Percentiles rank a stretch among this genome's conserved stretches.
phyloP scores from a whole-genome alignment of 2,797 vertebrate species.

The Melanitta fusca region DNA sequence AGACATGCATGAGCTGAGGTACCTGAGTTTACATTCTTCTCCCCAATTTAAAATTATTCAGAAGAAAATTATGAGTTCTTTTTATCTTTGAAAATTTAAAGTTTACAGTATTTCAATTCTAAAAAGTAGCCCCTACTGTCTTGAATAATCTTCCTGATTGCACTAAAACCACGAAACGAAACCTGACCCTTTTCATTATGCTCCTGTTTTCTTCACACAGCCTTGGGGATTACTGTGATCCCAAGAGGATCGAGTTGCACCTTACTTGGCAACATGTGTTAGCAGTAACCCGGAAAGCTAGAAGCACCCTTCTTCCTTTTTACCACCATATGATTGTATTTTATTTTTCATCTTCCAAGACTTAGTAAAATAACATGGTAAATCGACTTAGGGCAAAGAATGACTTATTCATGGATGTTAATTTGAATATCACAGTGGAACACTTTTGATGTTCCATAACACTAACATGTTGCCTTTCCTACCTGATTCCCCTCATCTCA shows the following conservation, averaged over 20 bases:
- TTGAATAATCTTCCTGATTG: background rate
- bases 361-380: background rate
- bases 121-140: background rate
- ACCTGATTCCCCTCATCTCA: background rate
- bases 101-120: background rate
- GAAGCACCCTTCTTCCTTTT: background rate
- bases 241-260: background rate
- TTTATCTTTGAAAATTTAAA: background rate
- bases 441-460: background rate
- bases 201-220: background rate
- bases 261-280: background rate
- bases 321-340: accelerated
- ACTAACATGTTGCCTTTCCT: background rate
- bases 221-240: background rate
- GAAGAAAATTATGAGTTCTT: background rate
- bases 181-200: background rate
- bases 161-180: background rate
- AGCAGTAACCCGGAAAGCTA: background rate
- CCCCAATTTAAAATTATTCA: background rate
- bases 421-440: background rate
- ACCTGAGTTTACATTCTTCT: background rate
- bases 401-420: background rate
- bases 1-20: background rate
- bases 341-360: background rate
- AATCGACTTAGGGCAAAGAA: background rate